Base-by-base conservation (phyloP, 37 sponge, comb jelly and placozoan species). In the Dysidea cf. avara region DNA sequence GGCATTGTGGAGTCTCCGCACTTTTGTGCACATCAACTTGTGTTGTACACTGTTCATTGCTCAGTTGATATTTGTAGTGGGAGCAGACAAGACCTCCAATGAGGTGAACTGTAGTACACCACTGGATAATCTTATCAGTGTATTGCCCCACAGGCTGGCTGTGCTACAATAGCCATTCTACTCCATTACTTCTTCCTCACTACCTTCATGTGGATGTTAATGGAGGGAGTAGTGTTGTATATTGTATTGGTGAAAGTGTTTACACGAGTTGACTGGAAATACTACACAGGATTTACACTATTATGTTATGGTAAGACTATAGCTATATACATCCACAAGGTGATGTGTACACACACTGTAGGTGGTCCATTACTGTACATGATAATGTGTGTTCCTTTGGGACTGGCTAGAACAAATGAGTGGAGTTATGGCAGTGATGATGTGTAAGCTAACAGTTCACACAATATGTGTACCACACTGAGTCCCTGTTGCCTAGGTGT, bases 141-240 rank as follows among this genome's bases (percentile, higher is more conserved):
- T 68, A n/a, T n/a, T 59, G 56, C 40, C 17, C 7, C 20, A 2
- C 52, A 75, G 80, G 54, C 25, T 4, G 49, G 51, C 29, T 82
- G 83, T 73, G 53, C 55, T 11, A 39, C 61, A 2, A 52, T 82
- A 9, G 75, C 83, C 32, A 74, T 88, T 40, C 37, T 82, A 0
- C 55, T 82, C 21, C 82, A 82, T 5, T 82, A 74, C 70, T 57
- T 58, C 30, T 82, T 76, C 83, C 80, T 74, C 24, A 78, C 68
- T 2, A 52, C 67, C 7, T 82, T 88, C 65, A 88, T 88, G 88
- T 87, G 88, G 88, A 81, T 87, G 88, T 50, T 87, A 61, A 87
- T 87, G 88, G 88, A 87, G 53, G 88, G 83, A 14, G 83, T 82
- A 51, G 74, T 88, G 43, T 49, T 82, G 49, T 88, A 82, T 53